Conservation (phyloP, 2,888 invertebrate genomes). For the Pheosia tremula region DNA sequence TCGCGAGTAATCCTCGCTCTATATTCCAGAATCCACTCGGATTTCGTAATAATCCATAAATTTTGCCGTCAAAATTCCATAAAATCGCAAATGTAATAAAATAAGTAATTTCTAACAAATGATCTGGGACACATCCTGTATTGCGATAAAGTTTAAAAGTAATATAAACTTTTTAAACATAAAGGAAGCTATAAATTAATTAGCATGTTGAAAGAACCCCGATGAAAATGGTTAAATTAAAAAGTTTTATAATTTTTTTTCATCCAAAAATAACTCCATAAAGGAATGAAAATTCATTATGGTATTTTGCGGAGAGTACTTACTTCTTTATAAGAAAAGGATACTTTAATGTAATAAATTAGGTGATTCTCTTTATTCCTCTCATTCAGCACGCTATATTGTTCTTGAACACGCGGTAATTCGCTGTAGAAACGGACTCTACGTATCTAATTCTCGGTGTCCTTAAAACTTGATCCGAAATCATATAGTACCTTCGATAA, state of each 20-base stretch:
- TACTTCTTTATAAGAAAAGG: no score
- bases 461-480: no score
- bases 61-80: constrained; percentile 40
- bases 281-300: no score
- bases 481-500: no score
- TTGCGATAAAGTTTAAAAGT: not conserved
- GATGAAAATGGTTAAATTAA: constrained; percentile 1
- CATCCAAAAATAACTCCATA: no score
- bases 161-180: constrained; percentile 2
- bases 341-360: no score
- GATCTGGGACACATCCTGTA: constrained; percentile 7
- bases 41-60: constrained; percentile 35
- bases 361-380: no score
- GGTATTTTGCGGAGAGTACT: no score
- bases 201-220: not conserved
- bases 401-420: no score
- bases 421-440: no score
- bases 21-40: constrained; percentile 30
- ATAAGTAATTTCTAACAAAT: constrained; percentile 24
- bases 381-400: no score
- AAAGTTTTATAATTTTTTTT: not conserved
- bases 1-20: constrained; percentile 27
- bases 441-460: no score
- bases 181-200: constrained; percentile 1
- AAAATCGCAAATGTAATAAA: constrained; percentile 34